Evolutionary conservation across 1,140 invertebrate species (phyloP).

Genomic region (Psilanteris sp.): DNA sequence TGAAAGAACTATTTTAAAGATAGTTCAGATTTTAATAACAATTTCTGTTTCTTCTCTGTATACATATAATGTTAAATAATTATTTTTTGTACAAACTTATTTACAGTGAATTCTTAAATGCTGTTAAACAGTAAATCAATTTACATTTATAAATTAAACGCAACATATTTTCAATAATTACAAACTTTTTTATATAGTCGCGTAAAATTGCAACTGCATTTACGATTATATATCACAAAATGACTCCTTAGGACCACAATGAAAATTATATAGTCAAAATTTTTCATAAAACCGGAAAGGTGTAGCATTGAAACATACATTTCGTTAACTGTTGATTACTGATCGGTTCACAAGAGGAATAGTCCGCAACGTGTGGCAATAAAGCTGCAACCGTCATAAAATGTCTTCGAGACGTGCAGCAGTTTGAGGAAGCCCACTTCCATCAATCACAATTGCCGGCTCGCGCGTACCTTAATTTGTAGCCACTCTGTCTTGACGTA

Average conservation of each 20-base stretch:
- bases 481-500: constrained; percentile 41
- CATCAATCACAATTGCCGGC: constrained; percentile 64
- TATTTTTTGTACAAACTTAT: too few relatives aligned
- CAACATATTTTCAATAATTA: too few relatives aligned
- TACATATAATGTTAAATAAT: too few relatives aligned
- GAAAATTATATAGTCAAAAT: constrained; percentile 9
- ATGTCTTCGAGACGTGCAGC: constrained; percentile 15
- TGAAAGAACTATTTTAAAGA: too few relatives aligned
- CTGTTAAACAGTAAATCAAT: too few relatives aligned
- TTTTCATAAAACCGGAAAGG: constrained; percentile 41
- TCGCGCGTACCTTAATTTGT: constrained; percentile 57
- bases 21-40: too few relatives aligned
- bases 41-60: too few relatives aligned
- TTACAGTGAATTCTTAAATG: too few relatives aligned
- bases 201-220: too few relatives aligned
- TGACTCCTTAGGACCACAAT: constrained; percentile 2
- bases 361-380: constrained; percentile 31
- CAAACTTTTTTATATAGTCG: too few relatives aligned
- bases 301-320: constrained; percentile 22
- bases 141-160: too few relatives aligned
- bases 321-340: constrained; percentile 34
- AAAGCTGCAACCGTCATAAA: constrained; percentile 52
- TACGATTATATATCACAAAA: too few relatives aligned
- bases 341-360: constrained; percentile 27
- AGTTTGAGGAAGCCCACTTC: constrained; percentile 48